A percentile compares a stretch with the other conserved stretches of the same genome.
These are phyloP conservation scores for Drosophila paramelanica DNA, from an alignment of 2,888 invertebrate species.

Conservation along the genomic window DNA sequence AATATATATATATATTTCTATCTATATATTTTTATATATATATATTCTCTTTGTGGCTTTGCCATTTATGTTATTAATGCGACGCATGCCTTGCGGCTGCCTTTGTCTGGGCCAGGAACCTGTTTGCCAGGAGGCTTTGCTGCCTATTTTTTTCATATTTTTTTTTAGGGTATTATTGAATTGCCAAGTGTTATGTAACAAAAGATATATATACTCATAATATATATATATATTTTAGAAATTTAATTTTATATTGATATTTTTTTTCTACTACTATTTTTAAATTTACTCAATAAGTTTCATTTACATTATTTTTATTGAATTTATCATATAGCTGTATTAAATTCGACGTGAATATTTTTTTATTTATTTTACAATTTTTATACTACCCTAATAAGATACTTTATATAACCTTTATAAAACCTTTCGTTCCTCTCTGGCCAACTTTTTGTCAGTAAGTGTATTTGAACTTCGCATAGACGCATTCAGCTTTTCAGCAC, in stretches of 20 bases:
- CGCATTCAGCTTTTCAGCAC: neutral
- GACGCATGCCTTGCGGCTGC: slow-evolving; percentile 61
- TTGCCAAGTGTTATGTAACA: neutral
- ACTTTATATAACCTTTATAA: too few relatives aligned
- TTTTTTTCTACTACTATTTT: too few relatives aligned
- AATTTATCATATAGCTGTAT: too few relatives aligned
- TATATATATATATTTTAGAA: neutral
- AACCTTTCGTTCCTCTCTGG: too few relatives aligned
- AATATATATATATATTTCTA: slow-evolving; percentile 14
- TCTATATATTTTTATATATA: slow-evolving; percentile 16
- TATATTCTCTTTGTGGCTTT: slow-evolving; percentile 58
- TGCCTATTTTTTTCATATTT: slow-evolving; percentile 26
- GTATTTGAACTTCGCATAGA: slow-evolving; percentile 10
- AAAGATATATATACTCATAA: neutral
- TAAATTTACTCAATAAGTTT: too few relatives aligned
- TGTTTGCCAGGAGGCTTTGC: slow-evolving; percentile 63
- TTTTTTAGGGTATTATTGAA: neutral
- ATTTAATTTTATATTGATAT: too few relatives aligned
- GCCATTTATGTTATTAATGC: slow-evolving; percentile 71
- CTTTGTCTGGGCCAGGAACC: slow-evolving; percentile 58
- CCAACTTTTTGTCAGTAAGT: neutral
- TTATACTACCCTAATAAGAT: too few relatives aligned
- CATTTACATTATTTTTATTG: too few relatives aligned
- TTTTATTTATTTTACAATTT: too few relatives aligned
- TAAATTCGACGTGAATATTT: too few relatives aligned